Conservation (phyloP, 2,797 vertebrate genomes). For the Triplophysa bombifrons region DNA sequence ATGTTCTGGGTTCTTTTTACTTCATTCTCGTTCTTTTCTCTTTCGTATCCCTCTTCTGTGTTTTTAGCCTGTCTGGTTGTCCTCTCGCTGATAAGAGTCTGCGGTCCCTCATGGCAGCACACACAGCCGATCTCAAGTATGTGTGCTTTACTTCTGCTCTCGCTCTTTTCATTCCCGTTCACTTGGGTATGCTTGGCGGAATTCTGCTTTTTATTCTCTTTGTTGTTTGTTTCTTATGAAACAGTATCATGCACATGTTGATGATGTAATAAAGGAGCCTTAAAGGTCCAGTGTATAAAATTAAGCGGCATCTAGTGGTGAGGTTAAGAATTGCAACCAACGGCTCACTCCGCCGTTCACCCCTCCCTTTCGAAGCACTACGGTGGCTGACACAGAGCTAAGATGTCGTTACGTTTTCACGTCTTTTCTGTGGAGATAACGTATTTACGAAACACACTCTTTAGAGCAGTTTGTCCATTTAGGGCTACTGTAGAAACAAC, state of each 20-base stretch:
- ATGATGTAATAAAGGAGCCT: background rate
- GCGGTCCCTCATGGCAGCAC: constrained; percentile 99
- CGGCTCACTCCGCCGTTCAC: no score
- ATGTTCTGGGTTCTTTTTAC: constrained; percentile 57
- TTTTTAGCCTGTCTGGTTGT: constrained; percentile 98
- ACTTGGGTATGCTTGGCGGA: constrained; percentile 20
- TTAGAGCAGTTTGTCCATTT: no score
- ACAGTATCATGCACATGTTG: background rate
- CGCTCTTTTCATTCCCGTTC: constrained; percentile 59
- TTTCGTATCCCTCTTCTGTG: constrained; percentile 51
- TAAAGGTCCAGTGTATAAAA: background rate
- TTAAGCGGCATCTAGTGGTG: no score
- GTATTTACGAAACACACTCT: no score
- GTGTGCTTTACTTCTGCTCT: constrained; percentile 72
- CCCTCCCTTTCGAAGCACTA: no score
- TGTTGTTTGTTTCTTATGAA: background rate
- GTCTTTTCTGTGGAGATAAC: no score
- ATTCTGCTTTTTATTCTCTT: constrained; percentile 38
- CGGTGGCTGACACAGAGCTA: no score
- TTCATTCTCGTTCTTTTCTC: constrained; percentile 47
- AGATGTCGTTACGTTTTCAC: no score
- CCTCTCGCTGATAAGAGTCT: constrained; percentile 99
- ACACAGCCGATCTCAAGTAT: constrained; percentile 99
- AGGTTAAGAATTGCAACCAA: no score
- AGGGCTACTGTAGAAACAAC: no score